phyloP scores from a whole-genome alignment of 2,113 vertebrate genomes.

The Pluvialis apricaria region DNA sequence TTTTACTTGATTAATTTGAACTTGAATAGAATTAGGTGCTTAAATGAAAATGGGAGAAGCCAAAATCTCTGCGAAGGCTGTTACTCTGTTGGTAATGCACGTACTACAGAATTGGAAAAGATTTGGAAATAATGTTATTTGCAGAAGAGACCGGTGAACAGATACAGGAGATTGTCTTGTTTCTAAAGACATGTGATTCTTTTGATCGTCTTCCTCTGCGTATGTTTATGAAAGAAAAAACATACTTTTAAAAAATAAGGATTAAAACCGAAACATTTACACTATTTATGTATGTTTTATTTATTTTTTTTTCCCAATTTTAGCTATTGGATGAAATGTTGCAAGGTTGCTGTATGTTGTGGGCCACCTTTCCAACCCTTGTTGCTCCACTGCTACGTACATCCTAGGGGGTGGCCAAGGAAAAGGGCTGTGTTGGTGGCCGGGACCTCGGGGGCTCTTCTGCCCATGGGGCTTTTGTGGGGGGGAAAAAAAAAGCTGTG shows the following conservation, averaged over 20 bases:
- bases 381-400: rapidly evolving
- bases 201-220: neutral
- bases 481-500: too few species aligned
- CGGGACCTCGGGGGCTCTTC: neutral
- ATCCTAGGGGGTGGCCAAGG: neutral
- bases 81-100: neutral
- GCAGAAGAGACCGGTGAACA: neutral
- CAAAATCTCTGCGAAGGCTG: neutral
- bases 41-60: neutral
- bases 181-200: neutral
- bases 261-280: constrained; percentile 11
- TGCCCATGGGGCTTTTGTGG: neutral
- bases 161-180: neutral
- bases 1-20: neutral
- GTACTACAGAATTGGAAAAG: neutral
- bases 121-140: neutral
- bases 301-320: neutral
- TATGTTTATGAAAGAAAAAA: neutral
- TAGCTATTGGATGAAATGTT: neutral
- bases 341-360: neutral
- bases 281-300: neutral
- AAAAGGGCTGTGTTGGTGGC: neutral
- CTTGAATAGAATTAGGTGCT: neutral
- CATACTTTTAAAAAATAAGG: neutral
- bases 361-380: neutral